These are phyloP conservation scores for Gerris lacustris DNA, from an alignment of 2,888 invertebrate species.

Conservation along the genomic window DNA sequence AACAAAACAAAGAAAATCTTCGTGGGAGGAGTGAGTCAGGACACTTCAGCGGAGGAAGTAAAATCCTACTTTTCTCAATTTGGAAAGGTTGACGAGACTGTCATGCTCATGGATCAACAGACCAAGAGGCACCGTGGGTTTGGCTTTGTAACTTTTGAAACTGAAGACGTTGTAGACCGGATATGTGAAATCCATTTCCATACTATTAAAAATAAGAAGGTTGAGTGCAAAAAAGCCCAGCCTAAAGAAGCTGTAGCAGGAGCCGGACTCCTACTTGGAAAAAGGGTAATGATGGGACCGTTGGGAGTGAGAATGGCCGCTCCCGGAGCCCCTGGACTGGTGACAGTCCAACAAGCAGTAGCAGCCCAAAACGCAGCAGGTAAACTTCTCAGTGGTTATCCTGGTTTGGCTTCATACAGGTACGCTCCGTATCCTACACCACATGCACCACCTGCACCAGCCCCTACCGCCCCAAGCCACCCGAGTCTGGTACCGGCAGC, in stretches of 20 bases:
- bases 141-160: slow-evolving; percentile 83
- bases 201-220: slow-evolving; percentile 82
- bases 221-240: slow-evolving; percentile 83
- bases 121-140: slow-evolving; percentile 83
- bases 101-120: slow-evolving; percentile 89
- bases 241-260: slow-evolving; percentile 76
- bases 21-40: slow-evolving; percentile 83
- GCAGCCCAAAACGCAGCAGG: slow-evolving; percentile 42
- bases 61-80: slow-evolving; percentile 82
- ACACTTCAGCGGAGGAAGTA: slow-evolving; percentile 81
- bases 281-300: slow-evolving; percentile 53
- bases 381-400: slow-evolving; percentile 52
- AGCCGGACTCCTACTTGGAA: slow-evolving; percentile 53
- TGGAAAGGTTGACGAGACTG: slow-evolving; percentile 76
- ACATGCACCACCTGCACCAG: slow-evolving; percentile 40
- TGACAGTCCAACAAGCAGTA: slow-evolving; percentile 40
- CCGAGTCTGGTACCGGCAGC: slow-evolving; percentile 38
- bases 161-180: slow-evolving; percentile 79
- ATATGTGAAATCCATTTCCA: slow-evolving; percentile 91
- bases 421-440: slow-evolving; percentile 52
- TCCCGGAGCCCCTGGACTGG: slow-evolving; percentile 44
- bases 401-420: slow-evolving; percentile 43
- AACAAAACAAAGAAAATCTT: slow-evolving; percentile 86
- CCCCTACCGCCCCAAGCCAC: slow-evolving; percentile 42
- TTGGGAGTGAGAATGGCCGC: slow-evolving; percentile 55